Conservation (phyloP, 2,797 vertebrate species). For the Rhinatrema bivittatum region DNA sequence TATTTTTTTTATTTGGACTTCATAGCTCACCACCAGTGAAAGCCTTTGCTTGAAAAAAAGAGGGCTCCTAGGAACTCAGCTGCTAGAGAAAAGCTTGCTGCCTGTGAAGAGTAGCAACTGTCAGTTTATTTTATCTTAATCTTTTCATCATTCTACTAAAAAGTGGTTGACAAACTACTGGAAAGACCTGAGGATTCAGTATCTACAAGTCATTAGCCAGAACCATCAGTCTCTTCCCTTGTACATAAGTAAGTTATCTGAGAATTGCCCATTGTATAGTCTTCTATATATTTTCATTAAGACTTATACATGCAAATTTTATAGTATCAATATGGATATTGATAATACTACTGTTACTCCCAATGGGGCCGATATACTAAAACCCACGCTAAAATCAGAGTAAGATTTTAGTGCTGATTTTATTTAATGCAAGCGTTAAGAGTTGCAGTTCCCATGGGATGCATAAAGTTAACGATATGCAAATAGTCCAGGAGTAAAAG, state of each 20-base stretch:
- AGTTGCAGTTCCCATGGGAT: too few relatives aligned
- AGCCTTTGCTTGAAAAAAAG: slow-evolving; percentile 73
- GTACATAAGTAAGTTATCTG: slow-evolving; percentile 65
- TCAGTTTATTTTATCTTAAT: slow-evolving; percentile 97
- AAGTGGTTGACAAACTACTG: slow-evolving; percentile 90
- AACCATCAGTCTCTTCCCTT: slow-evolving; percentile 46
- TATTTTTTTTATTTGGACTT: slow-evolving; percentile 61
- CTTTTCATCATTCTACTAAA: slow-evolving; percentile 95
- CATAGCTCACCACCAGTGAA: slow-evolving; percentile 67
- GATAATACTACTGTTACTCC: too few relatives aligned
- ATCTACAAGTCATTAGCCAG: slow-evolving; percentile 95
- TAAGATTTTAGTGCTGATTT: too few relatives aligned
- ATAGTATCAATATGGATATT: too few relatives aligned
- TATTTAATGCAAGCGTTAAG: too few relatives aligned
- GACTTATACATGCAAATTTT: slow-evolving; percentile 38
- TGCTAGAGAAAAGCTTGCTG: slow-evolving; percentile 83
- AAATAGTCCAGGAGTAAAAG: too few relatives aligned
- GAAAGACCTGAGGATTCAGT: slow-evolving; percentile 88
- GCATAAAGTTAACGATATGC: too few relatives aligned
- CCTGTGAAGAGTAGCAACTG: slow-evolving; percentile 94
- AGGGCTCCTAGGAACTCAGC: slow-evolving; percentile 88
- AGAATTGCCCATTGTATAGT: slow-evolving; percentile 64
- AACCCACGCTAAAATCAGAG: too few relatives aligned
- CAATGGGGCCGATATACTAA: too few relatives aligned
- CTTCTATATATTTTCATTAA: slow-evolving; percentile 22